Conservation (phyloP, 1,140 invertebrate genomes). For the Aphelenchoides fujianensis region DNA sequence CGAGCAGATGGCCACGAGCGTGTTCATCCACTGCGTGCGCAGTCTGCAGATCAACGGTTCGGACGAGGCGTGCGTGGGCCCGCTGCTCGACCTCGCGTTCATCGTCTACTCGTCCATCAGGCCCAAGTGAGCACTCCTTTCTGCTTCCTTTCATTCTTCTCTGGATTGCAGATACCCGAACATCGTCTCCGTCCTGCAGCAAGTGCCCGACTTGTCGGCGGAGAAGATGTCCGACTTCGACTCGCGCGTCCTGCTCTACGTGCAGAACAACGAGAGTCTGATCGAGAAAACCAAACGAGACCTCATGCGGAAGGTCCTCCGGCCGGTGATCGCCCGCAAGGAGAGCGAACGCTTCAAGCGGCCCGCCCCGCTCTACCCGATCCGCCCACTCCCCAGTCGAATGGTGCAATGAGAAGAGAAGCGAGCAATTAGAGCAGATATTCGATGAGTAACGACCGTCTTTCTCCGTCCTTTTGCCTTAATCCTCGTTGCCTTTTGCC, state of each 20-base stretch:
- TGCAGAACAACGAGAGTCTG: conserved; percentile 29
- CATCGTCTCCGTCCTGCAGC: neutral
- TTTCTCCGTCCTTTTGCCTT: too few species aligned
- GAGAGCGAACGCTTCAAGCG: neutral
- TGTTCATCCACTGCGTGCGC: conserved; percentile 35
- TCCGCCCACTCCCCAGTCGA: neutral
- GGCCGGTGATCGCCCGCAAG: conserved; percentile 33
- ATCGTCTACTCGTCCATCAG: conserved; percentile 42
- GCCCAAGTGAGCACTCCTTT: conserved; percentile 28
- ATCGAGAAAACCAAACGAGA: conserved; percentile 48
- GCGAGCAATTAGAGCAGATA: too few species aligned
- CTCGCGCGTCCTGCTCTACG: conserved; percentile 26
- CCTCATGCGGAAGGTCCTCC: conserved; percentile 46
- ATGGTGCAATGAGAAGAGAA: conserved; percentile 5
- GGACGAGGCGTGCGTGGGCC: conserved; percentile 47
- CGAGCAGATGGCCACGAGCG: conserved; percentile 37
- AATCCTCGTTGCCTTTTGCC: too few species aligned
- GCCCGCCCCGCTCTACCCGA: neutral
- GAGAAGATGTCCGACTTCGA: conserved; percentile 47
- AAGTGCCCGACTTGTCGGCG: conserved; percentile 38
- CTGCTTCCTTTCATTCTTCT: neutral
- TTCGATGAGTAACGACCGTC: neutral
- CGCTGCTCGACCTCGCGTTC: conserved; percentile 44
- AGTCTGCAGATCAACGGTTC: conserved; percentile 47
- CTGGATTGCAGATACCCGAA: conserved; percentile 17